A percentile compares a stretch with the other conserved stretches of the same genome.
These are phyloP conservation scores for Neomonachus schauinslandi DNA, from an alignment of 2,113 vertebrate species.

Conservation along the genomic window DNA sequence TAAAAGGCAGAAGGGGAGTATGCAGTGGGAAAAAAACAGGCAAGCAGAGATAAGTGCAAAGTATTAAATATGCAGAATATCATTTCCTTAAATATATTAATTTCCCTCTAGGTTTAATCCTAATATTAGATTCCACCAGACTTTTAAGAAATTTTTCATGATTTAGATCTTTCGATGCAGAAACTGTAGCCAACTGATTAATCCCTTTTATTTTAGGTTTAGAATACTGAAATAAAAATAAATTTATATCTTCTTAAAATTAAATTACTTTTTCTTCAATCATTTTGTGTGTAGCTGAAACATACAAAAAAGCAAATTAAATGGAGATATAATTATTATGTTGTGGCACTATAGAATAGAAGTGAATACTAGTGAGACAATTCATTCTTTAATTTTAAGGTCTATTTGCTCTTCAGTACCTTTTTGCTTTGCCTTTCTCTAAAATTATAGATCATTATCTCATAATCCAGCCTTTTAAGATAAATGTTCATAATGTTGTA, in stretches of 20 bases:
- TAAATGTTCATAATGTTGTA: background rate
- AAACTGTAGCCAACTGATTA: background rate
- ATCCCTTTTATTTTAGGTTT: conserved; percentile 48
- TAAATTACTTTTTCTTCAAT: conserved; percentile 30
- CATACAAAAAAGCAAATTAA: conserved; percentile 47
- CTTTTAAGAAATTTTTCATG: conserved; percentile 25
- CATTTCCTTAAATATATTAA: background rate
- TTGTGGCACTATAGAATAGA: background rate
- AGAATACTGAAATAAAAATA: conserved; percentile 59
- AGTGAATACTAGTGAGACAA: background rate
- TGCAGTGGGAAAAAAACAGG: background rate
- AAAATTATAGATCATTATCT: conserved; percentile 48
- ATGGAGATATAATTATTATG: conserved; percentile 11
- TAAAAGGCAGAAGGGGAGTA: background rate
- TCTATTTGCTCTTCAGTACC: conserved; percentile 10
- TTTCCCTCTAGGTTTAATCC: conserved; percentile 35
- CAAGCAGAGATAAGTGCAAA: background rate
- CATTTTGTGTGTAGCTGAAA: conserved; percentile 13
- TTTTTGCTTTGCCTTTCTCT: conserved; percentile 36
- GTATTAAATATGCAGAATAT: background rate
- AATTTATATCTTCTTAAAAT: conserved; percentile 42
- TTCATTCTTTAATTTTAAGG: conserved; percentile 4
- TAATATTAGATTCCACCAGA: background rate
- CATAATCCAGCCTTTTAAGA: conserved; percentile 52
- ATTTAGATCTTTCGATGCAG: conserved; percentile 30